Base-by-base conservation (phyloP, 2,888 invertebrate species). In the Acrobasis repandana region DNA sequence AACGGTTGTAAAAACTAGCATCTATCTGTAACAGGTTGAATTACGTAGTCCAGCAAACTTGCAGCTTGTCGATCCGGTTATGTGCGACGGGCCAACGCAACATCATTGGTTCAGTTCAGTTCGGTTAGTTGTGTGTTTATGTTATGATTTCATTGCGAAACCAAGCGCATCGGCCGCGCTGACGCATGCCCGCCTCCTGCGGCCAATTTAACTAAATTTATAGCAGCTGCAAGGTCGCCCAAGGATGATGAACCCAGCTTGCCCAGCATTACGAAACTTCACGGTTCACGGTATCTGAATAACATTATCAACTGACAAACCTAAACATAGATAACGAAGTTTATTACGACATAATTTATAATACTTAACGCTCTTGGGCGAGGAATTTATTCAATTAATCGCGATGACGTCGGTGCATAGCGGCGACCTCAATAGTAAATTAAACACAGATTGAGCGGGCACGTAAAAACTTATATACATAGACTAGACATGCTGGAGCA, bases 201-300 rank as follows among this genome's bases (percentile, higher is more conserved):
- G 80, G 80, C 76, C 84, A 86, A 88, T 88, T 88, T 82, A 83
- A 81, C 86, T 82, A 79, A 87, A 88, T 90, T 88, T 86, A 88
- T 87, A 82, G 81, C 84, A 84, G 81, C 84, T 82, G 85, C 90
- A 90, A 90, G 91, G 90, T 88, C 90, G 88, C 71, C 73, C 69
- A 82, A 88, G 91, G 86, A 89, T 86, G 86, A 85, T 83, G 89
- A 90, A 87, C 91, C 79, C 80, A 66, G 70, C 75, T 73, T 69
- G 68, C 70, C 72, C 70, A 51, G 15, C 71, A 71, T 83, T 81
- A 80, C 76, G 80, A 82, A 85, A 81, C 76, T 73, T 71, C 73
- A 73, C 69, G 73, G 75, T 79, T 74, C 74, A 71, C 67, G 61
- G 63, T 67, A 68, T 65, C 65, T 61, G 60, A 67, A 62, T 48